Evolutionary conservation across 2,888 invertebrate genomes (phyloP).

Genomic region (Drosophila multiciliata): DNA sequence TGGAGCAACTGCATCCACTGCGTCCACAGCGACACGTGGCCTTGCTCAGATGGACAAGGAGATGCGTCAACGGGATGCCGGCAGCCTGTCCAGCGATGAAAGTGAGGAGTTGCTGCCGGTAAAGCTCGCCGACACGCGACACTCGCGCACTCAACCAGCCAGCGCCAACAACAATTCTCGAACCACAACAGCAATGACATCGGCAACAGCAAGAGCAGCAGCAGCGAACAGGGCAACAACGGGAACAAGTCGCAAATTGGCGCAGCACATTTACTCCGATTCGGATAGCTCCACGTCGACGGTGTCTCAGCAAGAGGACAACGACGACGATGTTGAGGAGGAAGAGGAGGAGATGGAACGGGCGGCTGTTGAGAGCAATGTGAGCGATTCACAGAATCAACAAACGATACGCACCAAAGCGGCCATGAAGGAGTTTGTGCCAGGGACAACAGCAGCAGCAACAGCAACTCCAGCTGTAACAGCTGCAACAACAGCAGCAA

Average conservation of each 20-base stretch:
- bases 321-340: slow-evolving; percentile 82
- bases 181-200: neutral
- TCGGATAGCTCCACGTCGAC: slow-evolving; percentile 86
- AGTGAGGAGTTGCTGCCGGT: slow-evolving; percentile 92
- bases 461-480: slow-evolving; percentile 62
- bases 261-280: slow-evolving; percentile 94
- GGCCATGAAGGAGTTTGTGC: slow-evolving; percentile 93
- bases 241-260: slow-evolving; percentile 84
- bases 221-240: slow-evolving; percentile 4
- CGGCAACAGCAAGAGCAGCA: slow-evolving; percentile 11
- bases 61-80: slow-evolving; percentile 87
- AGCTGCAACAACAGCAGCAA: slow-evolving; percentile 38
- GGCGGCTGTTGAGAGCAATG: slow-evolving; percentile 87
- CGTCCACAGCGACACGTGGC: slow-evolving; percentile 84
- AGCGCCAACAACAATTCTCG: slow-evolving; percentile 10
- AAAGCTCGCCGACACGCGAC: slow-evolving; percentile 61
- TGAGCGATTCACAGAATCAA: slow-evolving; percentile 89
- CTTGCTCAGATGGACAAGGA: slow-evolving; percentile 89
- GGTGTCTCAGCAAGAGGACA: slow-evolving; percentile 33
- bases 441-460: slow-evolving; percentile 73
- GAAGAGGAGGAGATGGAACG: slow-evolving; percentile 74
- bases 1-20: slow-evolving; percentile 28
- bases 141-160: slow-evolving; percentile 7
- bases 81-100: slow-evolving; percentile 92
- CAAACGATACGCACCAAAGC: slow-evolving; percentile 91